Evolutionary conservation across 2,113 vertebrate genomes (phyloP).

Genomic region (Podiceps cristatus): DNA sequence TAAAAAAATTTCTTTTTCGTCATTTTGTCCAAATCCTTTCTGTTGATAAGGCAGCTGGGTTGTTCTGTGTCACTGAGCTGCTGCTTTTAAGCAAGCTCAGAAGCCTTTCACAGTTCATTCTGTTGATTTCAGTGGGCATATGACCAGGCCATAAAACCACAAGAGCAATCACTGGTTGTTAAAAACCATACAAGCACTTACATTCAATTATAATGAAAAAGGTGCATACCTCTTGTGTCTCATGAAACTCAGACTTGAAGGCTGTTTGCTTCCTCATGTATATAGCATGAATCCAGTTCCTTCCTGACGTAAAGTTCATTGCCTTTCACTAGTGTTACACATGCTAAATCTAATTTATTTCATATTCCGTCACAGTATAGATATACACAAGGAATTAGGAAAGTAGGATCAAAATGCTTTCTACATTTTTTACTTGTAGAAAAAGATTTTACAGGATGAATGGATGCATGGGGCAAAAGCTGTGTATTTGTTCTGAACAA

Average conservation of each 20-base stretch:
- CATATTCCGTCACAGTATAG: not conserved
- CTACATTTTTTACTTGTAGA: not conserved
- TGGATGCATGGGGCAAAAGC: not conserved
- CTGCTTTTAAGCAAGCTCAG: constrained; percentile 21
- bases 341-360: constrained; percentile 9
- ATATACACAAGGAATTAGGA: accelerated
- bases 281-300: constrained; percentile 41
- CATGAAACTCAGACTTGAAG: constrained; percentile 63
- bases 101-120: constrained; percentile 62
- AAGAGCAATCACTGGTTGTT: constrained; percentile 66
- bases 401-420: not conserved
- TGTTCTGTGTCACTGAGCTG: constrained; percentile 25
- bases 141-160: constrained; percentile 66
- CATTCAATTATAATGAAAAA: constrained; percentile 71
- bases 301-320: constrained; percentile 62
- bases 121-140: constrained; percentile 65
- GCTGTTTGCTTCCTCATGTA: constrained; percentile 53
- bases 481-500: not conserved
- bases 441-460: not conserved
- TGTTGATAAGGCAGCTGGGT: constrained; percentile 11
- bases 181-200: constrained; percentile 68
- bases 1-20: not conserved
- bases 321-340: constrained; percentile 63
- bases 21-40: not conserved
- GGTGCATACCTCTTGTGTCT: constrained; percentile 66